phyloP scores from a whole-genome alignment of 2,888 invertebrate genomes.

The Nomada ferruginata region DNA sequence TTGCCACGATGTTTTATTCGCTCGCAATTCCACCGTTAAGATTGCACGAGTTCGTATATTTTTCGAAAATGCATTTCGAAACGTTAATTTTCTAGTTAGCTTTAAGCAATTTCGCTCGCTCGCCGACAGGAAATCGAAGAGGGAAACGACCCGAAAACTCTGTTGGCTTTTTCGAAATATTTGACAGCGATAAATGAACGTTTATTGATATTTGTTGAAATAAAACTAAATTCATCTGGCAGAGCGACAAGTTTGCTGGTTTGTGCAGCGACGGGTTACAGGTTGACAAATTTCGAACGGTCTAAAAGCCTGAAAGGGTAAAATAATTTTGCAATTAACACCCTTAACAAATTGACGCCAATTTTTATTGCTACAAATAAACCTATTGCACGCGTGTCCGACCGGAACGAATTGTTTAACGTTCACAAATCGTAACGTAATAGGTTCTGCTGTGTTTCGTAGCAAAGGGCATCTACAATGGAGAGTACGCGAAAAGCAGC shows the following conservation, averaged over 20 bases:
- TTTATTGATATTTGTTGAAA: neutral
- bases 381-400: too few relatives aligned
- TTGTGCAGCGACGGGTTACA: too few relatives aligned
- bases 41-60: neutral
- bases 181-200: neutral
- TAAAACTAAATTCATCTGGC: neutral
- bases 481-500: too few relatives aligned
- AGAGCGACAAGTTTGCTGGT: too few relatives aligned
- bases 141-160: neutral
- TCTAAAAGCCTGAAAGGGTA: neutral
- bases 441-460: too few relatives aligned
- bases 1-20: constrained; percentile 7
- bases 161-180: neutral
- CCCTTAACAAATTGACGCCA: neutral
- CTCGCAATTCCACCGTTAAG: neutral
- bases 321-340: constrained; percentile 1
- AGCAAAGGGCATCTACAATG: too few relatives aligned
- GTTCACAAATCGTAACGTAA: too few relatives aligned
- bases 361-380: neutral
- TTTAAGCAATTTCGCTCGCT: neutral
- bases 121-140: too few relatives aligned
- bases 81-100: neutral
- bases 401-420: too few relatives aligned
- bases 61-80: neutral
- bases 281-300: too few relatives aligned